Evolutionary conservation across 1,140 invertebrate species (phyloP).

Genomic region (Pogonus chalceus): DNA sequence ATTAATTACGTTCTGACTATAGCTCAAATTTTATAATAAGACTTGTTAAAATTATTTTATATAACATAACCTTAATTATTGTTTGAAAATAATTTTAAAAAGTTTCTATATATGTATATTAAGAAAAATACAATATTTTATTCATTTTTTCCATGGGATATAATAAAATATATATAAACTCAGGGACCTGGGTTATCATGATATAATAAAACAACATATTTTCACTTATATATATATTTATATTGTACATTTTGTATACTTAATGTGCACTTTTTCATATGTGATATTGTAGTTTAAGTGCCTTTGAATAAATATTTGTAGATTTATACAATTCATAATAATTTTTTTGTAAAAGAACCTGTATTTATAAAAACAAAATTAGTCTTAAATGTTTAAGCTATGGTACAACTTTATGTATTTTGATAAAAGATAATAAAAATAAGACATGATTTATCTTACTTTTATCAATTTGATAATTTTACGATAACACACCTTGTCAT

Average conservation of each 20-base stretch:
- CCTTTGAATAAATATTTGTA: not conserved
- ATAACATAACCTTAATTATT: too few species aligned
- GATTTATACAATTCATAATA: not conserved
- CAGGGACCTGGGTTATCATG: not conserved
- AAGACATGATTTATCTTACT: too few species aligned
- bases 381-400: not conserved
- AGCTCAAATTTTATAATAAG: too few species aligned
- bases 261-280: not conserved
- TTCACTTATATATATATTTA: not conserved
- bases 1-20: too few species aligned
- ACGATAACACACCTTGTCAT: not conserved
- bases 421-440: not conserved
- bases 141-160: too few species aligned
- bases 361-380: constrained; percentile 6
- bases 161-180: too few species aligned
- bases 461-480: too few species aligned
- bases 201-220: not conserved
- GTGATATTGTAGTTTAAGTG: constrained; percentile 1
- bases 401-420: not conserved
- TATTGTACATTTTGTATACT: not conserved
- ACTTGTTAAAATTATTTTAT: too few species aligned
- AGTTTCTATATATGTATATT: too few species aligned
- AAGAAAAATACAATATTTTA: too few species aligned
- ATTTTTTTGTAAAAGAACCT: not conserved
- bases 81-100: too few species aligned